Evolutionary conservation across 92 coral and sea anemone genomes (phyloP), one percentile per base, ranked within the genome.

Genomic region (Epizoanthus stellaris): DNA sequence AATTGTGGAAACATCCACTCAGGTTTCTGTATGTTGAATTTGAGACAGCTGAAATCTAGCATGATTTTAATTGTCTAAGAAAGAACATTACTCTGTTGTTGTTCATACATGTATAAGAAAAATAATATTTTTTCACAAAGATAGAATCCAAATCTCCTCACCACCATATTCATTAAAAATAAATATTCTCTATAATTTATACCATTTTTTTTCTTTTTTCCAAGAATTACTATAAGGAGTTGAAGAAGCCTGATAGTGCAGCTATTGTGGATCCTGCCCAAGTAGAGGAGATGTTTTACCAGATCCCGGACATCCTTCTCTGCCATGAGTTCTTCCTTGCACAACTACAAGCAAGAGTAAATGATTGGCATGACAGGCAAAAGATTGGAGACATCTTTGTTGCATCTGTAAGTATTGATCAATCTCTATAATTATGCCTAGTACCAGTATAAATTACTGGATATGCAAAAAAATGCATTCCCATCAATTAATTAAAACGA

Each of bases 311-410:
- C 75, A 96, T 96, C 62, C 94, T 96, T 15, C 89, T 91, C 64
- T 91, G 92, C 79, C 99, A 96, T 16, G 98, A 96, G 94, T 89
- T 89, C 81, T 96, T 96, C 85, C 94, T 96, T 34, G 93, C 93
- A 52, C 99, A 96, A 79, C 89, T 96, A 76, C 94, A 88, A 62
- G 87, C 87, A 23, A 89, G 98, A 58, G 98, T 91, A 21, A 89
- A 88, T 62, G 98, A 94, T 72, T 96, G 99, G 99, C 98, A 93
- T 70, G 99, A 94, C 87, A 94, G 91, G 77, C 98, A 93, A 76
- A 96, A 96, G 88, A 95, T 96, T 86, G 99, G 98, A 21, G 99
- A 96, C 88, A 94, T 96, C 82, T 90, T 96, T 75, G 99, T 96
- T 40, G 91, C 97, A 65, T 91, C 99, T 87, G 99, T 96, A 88